Base-by-base conservation (phyloP, 2,888 invertebrate genomes). In the Heteropelma amictum region DNA sequence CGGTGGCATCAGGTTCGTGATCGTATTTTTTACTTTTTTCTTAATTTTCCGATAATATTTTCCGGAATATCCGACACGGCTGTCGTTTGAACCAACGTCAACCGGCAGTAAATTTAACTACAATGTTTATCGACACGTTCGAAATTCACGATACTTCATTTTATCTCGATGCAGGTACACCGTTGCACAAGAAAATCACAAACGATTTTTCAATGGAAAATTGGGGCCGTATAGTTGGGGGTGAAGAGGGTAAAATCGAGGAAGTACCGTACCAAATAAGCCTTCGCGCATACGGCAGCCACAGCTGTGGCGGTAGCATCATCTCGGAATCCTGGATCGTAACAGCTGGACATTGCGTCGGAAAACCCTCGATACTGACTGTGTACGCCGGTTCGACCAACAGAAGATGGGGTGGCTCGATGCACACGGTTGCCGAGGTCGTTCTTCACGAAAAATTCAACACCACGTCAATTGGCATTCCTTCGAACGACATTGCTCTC, bases 311-410 rank as follows among this genome's bases (percentile, higher is more conserved):
- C 0, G 93, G 91, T 0, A 89, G 91, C 4, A 90, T 92, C 17
- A 88, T 93, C 12, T 90, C 90, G 8, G 86, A 81, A 7, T 86
- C 89, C 38, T 89, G 90, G 8, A 86, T 93, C 0, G 42, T 93
- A 0, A 93, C 92, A 0, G 93, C 93, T 1, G 93, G 92, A 0
- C 93, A 93, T 80, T 93, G 93, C 77, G 14, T 1, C 8, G 0
- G n/a, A 17, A 12, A 23, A 1, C 79, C 82, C 0, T 67, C 81
- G 0, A 91, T 91, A 0, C 93, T 92, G 0, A 80, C 89, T 47
- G 8, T 92, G 0, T 81, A 91, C 7, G 87, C 88, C n/a, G 90
- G 92, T 0, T 88, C 89, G 0, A 89, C 90, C 51, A 30, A 73
- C 40, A 49, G 47, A 2, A 0, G 40, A 3, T 14, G 23, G 3